Conservation (phyloP, 2,797 vertebrate species). For the Podargus strigoides region DNA sequence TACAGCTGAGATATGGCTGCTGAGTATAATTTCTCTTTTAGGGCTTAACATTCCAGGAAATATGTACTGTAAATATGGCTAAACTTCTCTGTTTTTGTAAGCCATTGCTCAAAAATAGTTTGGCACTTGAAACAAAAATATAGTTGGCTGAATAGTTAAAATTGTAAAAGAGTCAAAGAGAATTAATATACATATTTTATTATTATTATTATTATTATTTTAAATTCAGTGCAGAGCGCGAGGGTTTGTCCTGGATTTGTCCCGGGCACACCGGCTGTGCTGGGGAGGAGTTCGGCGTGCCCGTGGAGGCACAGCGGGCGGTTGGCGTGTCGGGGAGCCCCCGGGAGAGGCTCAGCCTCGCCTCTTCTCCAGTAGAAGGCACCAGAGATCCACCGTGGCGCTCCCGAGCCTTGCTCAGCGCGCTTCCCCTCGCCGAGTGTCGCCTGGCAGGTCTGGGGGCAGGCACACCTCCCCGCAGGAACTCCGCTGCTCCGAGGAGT, state of each 20-base stretch:
- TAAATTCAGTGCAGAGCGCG: too few relatives aligned
- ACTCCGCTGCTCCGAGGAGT: too few relatives aligned
- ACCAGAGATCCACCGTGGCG: constrained; percentile 36
- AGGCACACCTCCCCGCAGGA: not conserved
- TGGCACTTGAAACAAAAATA: not conserved
- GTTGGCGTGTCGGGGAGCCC: not conserved
- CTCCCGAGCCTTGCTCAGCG: not conserved
- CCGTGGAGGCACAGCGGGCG: fast-evolving
- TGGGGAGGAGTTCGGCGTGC: not conserved
- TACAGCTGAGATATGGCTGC: not conserved
- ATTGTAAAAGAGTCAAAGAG: not conserved
- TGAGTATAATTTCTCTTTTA: not conserved
- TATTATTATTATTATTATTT: too few relatives aligned
- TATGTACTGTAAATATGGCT: not conserved
- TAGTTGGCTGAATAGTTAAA: not conserved
- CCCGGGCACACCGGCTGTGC: too few relatives aligned
- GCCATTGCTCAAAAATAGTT: not conserved
- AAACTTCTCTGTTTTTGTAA: not conserved
- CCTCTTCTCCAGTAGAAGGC: constrained; percentile 58
- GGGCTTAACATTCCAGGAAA: not conserved
- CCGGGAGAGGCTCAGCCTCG: not conserved
- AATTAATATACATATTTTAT: too few relatives aligned
- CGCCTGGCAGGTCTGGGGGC: not conserved
- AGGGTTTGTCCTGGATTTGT: too few relatives aligned
- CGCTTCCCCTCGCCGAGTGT: not conserved